phyloP scores from a whole-genome alignment of 1,140 invertebrate species.

The Bombus terrestris region DNA sequence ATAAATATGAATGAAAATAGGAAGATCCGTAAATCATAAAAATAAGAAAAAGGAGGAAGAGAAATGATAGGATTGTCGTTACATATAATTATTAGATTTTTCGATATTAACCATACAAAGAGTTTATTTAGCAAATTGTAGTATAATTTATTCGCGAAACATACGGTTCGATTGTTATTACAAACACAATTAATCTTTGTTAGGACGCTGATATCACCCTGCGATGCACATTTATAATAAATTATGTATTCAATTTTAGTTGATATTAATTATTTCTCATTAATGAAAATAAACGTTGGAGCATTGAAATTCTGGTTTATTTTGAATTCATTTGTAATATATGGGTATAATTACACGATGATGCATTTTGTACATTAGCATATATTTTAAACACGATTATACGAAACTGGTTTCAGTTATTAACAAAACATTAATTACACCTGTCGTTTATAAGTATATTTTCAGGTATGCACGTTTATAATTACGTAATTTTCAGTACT shows the following conservation, averaged over 20 bases:
- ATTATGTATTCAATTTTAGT: conserved; percentile 12
- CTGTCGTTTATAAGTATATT: neutral
- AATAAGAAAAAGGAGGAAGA: too few species aligned
- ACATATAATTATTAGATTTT: neutral
- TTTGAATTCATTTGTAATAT: neutral
- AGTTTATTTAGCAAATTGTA: neutral
- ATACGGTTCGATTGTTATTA: neutral
- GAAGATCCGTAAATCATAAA: too few species aligned
- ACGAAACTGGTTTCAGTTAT: neutral
- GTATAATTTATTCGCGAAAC: neutral
- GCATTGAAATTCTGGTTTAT: neutral
- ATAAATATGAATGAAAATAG: too few species aligned
- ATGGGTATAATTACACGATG: neutral
- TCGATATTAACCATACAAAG: neutral
- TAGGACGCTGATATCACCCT: neutral
- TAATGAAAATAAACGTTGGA: neutral
- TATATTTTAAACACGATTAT: neutral
- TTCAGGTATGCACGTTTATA: neutral
- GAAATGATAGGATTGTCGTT: too few species aligned
- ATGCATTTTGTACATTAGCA: neutral
- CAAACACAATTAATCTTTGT: neutral
- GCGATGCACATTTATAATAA: neutral
- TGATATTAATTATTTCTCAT: conserved; percentile 1
- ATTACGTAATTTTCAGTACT: neutral
- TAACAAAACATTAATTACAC: neutral